Conservation (phyloP, 2,888 invertebrate genomes). For the Esperia sulphurella region DNA sequence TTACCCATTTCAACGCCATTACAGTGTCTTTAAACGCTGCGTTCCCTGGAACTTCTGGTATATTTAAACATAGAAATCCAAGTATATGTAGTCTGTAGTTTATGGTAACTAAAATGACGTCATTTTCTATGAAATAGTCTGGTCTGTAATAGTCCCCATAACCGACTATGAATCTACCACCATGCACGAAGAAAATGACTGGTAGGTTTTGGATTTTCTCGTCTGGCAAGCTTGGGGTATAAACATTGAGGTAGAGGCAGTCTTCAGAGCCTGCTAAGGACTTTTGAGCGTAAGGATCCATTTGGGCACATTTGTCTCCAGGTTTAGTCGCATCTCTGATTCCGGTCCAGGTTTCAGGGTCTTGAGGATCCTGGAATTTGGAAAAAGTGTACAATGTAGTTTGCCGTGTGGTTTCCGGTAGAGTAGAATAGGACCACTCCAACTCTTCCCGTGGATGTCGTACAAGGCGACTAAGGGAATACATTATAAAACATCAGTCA, state of each 20-base stretch:
- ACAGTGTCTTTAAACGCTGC: constrained; percentile 57
- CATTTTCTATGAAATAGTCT: constrained; percentile 52
- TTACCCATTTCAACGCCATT: constrained; percentile 61
- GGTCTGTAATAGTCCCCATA: constrained; percentile 70
- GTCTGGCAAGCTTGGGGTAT: constrained; percentile 76
- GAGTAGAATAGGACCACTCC: too few relatives aligned
- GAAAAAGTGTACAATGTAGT: too few relatives aligned
- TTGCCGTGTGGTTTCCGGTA: too few relatives aligned
- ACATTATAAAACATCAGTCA: too few relatives aligned
- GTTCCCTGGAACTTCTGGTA: constrained; percentile 61
- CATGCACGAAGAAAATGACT: constrained; percentile 78
- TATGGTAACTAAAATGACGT: constrained; percentile 57
- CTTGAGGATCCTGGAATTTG: constrained; percentile 52
- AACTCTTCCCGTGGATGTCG: too few relatives aligned
- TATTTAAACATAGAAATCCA: constrained; percentile 57
- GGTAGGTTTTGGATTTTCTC: constrained; percentile 55
- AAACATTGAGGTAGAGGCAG: constrained; percentile 84
- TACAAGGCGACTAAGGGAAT: too few relatives aligned
- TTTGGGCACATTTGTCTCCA: constrained; percentile 60
- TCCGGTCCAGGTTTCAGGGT: constrained; percentile 47
- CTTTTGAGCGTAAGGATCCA: constrained; percentile 55
- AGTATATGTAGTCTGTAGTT: constrained; percentile 60
- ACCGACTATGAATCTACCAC: constrained; percentile 76
- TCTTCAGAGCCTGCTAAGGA: constrained; percentile 80
- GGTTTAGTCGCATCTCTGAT: constrained; percentile 58